Evolutionary conservation across 2,113 vertebrate genomes (phyloP).

Genomic region (Heterocephalus glaber): DNA sequence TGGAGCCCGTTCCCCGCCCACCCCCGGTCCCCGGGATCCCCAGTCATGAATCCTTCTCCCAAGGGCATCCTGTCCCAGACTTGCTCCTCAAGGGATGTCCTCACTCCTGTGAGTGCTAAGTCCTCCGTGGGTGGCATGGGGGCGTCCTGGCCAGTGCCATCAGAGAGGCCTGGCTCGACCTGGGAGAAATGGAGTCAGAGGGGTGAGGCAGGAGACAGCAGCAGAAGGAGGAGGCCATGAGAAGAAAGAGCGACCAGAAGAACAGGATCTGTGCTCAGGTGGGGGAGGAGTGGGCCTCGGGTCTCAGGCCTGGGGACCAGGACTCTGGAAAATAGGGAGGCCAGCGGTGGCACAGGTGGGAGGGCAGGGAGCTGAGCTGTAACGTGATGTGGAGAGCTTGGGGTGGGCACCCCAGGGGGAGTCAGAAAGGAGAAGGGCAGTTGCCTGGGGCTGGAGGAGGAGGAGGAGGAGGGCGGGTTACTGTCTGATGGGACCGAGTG

Average conservation of each 20-base stretch:
- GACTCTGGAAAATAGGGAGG: not conserved
- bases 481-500: not conserved
- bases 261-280: fast-evolving
- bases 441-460: not conserved
- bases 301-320: not conserved
- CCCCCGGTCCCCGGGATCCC: fast-evolving
- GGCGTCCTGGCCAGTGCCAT: not conserved
- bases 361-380: not conserved
- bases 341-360: not conserved
- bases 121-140: not conserved
- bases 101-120: not conserved
- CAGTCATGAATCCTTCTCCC: fast-evolving
- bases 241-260: fast-evolving
- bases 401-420: not conserved
- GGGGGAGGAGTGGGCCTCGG: not conserved
- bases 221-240: no score
- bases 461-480: no score
- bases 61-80: not conserved
- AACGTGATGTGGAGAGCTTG: not conserved
- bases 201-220: not conserved
- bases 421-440: not conserved
- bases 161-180: not conserved
- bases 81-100: not conserved
- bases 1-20: not conserved
- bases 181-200: not conserved